These are phyloP conservation scores for Pissodes strobi DNA, from an alignment of 1,140 invertebrate genomes.

Conservation along the genomic window DNA sequence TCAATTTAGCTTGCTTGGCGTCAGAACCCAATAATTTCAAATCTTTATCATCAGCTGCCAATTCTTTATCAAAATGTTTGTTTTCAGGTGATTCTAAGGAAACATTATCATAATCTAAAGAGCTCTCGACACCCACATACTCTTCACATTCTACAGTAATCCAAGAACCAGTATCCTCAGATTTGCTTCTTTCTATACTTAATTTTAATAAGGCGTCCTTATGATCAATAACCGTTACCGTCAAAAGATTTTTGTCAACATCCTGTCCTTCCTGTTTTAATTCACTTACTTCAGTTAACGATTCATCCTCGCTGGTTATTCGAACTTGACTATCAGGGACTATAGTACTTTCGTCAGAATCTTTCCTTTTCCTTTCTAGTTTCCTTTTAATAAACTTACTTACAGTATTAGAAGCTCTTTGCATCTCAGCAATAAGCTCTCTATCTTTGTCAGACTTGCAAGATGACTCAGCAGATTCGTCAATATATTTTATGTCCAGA, in stretches of 20 bases:
- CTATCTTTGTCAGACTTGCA: slow-evolving; percentile 52
- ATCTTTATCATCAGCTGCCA: slow-evolving; percentile 49
- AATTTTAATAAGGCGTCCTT: slow-evolving; percentile 56
- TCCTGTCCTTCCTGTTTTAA: slow-evolving; percentile 55
- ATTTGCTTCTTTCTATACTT: slow-evolving; percentile 59
- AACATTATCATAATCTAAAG: slow-evolving; percentile 55
- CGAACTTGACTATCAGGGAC: slow-evolving; percentile 55
- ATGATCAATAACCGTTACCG: slow-evolving; percentile 51
- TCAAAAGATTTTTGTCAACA: slow-evolving; percentile 44
- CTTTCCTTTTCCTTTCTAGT: slow-evolving; percentile 49
- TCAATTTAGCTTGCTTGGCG: slow-evolving; percentile 52
- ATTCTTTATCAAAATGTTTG: slow-evolving; percentile 48
- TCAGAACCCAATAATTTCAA: slow-evolving; percentile 56
- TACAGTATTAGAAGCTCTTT: slow-evolving; percentile 49
- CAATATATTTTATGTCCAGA: slow-evolving; percentile 54
- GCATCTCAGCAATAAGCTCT: slow-evolving; percentile 50
- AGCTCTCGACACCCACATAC: slow-evolving; percentile 60
- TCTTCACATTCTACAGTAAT: slow-evolving; percentile 67
- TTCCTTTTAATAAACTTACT: slow-evolving; percentile 50
- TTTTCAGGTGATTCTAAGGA: slow-evolving; percentile 52
- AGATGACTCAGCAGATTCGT: slow-evolving; percentile 54
- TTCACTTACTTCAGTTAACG: slow-evolving; percentile 65
- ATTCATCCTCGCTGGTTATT: slow-evolving; percentile 67
- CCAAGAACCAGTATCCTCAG: slow-evolving; percentile 66
- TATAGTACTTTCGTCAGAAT: slow-evolving; percentile 56